phyloP scores from a whole-genome alignment of 2,888 invertebrate genomes.

The Catocala nupta region DNA sequence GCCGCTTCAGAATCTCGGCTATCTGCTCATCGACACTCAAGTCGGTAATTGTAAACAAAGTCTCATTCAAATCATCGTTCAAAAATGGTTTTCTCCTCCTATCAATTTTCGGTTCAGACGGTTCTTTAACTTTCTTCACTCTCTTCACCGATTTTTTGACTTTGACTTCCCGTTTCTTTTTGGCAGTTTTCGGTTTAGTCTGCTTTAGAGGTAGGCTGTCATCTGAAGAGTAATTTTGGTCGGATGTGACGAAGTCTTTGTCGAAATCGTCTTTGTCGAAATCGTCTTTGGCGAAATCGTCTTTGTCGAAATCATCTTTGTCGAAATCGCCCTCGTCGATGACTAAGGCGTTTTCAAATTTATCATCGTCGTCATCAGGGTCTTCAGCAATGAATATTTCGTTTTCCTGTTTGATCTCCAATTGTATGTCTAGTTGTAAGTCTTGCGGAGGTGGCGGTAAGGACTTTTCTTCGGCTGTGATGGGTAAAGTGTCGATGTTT shows the following conservation, averaged over 20 bases:
- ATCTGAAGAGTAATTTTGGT: conserved; percentile 62
- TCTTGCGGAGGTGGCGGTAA: conserved; percentile 13
- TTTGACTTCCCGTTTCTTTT: conserved; percentile 34
- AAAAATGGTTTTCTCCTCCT: conserved; percentile 74
- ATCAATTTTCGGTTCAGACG: conserved; percentile 68
- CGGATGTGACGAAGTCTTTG: conserved; percentile 31
- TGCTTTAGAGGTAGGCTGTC: conserved; percentile 67
- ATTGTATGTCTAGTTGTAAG: conserved; percentile 26
- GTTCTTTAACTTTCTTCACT: conserved; percentile 17
- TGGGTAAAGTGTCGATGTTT: too few relatives aligned
- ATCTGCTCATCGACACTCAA: conserved; percentile 74
- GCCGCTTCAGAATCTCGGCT: conserved; percentile 75
- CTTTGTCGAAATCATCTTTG: conserved; percentile 19
- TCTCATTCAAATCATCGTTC: conserved; percentile 75
- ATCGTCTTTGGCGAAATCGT: conserved; percentile 8
- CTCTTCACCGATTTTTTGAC: conserved; percentile 15
- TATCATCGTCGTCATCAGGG: neutral
- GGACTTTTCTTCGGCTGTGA: conserved; percentile 16
- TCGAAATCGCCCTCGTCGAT: neutral
- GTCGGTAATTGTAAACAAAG: conserved; percentile 73
- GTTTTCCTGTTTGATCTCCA: conserved; percentile 50
- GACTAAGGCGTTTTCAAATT: conserved; percentile 18
- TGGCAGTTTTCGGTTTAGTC: conserved; percentile 55
- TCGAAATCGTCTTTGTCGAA: conserved; percentile 13
- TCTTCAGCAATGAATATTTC: conserved; percentile 50